Base-by-base conservation (phyloP, 1,140 invertebrate species). In the Papilio machaon region DNA sequence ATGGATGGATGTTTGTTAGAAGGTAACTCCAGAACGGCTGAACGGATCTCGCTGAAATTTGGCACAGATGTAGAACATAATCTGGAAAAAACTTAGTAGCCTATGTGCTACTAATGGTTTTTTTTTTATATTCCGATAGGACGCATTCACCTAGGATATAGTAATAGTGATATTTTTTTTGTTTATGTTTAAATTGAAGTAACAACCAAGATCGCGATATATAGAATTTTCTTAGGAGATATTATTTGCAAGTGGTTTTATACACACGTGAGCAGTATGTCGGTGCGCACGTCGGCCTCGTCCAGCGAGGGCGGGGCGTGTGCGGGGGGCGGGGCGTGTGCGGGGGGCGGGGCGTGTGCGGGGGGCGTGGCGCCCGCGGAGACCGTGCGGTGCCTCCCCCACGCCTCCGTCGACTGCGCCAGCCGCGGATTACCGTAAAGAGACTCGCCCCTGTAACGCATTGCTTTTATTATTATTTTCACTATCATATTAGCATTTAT, bases 381-480 rank as follows among this genome's bases (percentile, higher is more conserved):
- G 70, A 85, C 79, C 58, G 93, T 94, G 84, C 94, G 93, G 38
- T 93, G 87, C 11, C 93, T 91, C 74, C 92, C 92, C 17, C 93
- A 94, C 81, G 91, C 91, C 77, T 94, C 94, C 81, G 88, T 87
- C 7, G 94, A 94, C 38, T 88, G 94, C 19, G 96, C 95, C 43
- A 96, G 84, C 60, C 95, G 91, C 73, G 95, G 94, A 85, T 95
- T 96, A 81, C 95, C 94, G 83, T 96, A 96, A 30, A 96, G 83
- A 30, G 95, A 95, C 79, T 96, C 92, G 10, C 89, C 87, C 76
- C 92, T 94, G 82, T 11, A 0, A 85, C 82, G 82, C 15, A 84
- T 46, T 35, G 23, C 10, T 19, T n/a, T 23, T 10, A 38, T 46
- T 64, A 67, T 47, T 46, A 70, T 74, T 1, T 23, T 47, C 15